phyloP scores from a whole-genome alignment of 2,797 vertebrate genomes.

The Rhabdomys pumilio region DNA sequence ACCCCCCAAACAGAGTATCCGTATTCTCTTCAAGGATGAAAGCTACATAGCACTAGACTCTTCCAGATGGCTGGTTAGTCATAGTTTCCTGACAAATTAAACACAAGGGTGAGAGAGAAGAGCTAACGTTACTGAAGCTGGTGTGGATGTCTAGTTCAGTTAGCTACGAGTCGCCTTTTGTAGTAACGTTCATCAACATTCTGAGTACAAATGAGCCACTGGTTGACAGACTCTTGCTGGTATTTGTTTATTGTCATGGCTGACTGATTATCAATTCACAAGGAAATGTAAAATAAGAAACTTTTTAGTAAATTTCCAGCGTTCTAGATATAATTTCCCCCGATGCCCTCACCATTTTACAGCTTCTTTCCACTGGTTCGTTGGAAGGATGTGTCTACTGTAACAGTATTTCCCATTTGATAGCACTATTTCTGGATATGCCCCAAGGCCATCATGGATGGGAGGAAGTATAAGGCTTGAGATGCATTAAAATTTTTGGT shows the following conservation, averaged over 20 bases:
- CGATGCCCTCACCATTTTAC: neutral
- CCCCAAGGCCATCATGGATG: neutral
- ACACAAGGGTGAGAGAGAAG: neutral
- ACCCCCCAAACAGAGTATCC: neutral
- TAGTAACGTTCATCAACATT: neutral
- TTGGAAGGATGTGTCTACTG: neutral
- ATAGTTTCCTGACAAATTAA: neutral
- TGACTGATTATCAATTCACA: neutral
- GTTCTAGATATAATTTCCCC: neutral
- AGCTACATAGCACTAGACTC: neutral
- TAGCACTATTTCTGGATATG: neutral
- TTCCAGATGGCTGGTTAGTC: neutral
- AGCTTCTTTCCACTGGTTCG: neutral
- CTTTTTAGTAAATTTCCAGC: neutral
- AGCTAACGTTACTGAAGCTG: neutral
- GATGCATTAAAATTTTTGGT: neutral
- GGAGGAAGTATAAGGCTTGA: neutral
- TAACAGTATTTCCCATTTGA: neutral
- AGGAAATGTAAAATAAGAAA: neutral
- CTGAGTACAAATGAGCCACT: neutral
- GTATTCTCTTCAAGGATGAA: neutral
- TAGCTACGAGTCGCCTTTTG: neutral
- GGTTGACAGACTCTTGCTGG: neutral
- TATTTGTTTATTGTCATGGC: slow-evolving; percentile 3
- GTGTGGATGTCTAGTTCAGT: neutral